Percentiles rank a stretch among this genome's conserved stretches.
Conservation (phyloP, 1,140 invertebrate species). For the Pectinophora gossypiella region DNA sequence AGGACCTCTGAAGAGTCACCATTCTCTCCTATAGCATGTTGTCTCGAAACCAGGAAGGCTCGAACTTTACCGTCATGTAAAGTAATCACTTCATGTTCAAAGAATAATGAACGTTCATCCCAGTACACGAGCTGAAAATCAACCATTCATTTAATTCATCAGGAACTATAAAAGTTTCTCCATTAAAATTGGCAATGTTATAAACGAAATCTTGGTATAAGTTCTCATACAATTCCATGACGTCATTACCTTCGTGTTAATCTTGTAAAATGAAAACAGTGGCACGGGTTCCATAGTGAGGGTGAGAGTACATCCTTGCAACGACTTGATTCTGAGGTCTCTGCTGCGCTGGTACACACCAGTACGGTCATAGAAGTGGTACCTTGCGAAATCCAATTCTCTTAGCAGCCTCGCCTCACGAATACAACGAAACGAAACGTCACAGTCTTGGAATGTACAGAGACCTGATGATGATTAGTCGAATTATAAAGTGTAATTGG, state of each 20-base stretch:
- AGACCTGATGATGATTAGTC: conserved; percentile 77
- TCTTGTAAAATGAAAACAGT: conserved; percentile 79
- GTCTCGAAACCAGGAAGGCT: conserved; percentile 84
- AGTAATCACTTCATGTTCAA: conserved; percentile 89
- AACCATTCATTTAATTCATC: no score
- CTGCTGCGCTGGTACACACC: conserved; percentile 76
- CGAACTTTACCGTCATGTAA: conserved; percentile 82
- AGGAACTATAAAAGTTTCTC: no score
- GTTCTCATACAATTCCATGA: not conserved
- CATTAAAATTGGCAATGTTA: no score
- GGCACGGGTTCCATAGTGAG: conserved; percentile 77
- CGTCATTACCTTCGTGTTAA: conserved; percentile 78
- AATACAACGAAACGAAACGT: conserved; percentile 79
- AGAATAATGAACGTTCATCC: conserved; percentile 87
- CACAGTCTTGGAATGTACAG: conserved; percentile 82
- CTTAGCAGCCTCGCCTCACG: conserved; percentile 82
- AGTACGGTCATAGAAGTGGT: conserved; percentile 79
- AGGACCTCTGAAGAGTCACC: conserved; percentile 76
- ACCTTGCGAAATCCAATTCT: conserved; percentile 84
- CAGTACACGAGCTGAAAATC: conserved; percentile 81
- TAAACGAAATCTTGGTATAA: no score
- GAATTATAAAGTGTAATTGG: no score
- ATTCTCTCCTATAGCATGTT: conserved; percentile 81
- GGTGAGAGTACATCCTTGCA: conserved; percentile 79
- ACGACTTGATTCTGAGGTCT: conserved; percentile 72